These are phyloP conservation scores for Peromyscus polionotus DNA, from an alignment of 2,113 vertebrate species.

Conservation along the genomic window DNA sequence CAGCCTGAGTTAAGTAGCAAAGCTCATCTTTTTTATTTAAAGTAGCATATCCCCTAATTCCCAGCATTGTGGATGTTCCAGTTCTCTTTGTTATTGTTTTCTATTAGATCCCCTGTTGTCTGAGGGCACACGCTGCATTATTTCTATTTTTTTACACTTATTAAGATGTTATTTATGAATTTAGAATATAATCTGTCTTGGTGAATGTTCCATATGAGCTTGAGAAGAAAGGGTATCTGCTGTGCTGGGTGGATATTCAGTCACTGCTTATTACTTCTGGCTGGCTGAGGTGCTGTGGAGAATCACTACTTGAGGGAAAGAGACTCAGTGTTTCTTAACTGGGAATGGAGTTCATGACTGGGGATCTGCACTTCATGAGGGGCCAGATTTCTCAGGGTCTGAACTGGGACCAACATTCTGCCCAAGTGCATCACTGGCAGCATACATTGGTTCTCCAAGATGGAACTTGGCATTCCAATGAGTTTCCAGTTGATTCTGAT, in stretches of 20 bases:
- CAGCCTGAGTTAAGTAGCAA: neutral
- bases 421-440: slow-evolving; percentile 94
- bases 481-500: neutral
- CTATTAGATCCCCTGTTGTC: neutral
- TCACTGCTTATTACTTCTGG: too few species aligned
- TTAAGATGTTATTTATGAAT: neutral
- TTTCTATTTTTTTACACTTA: neutral
- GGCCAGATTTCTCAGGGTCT: slow-evolving; percentile 85
- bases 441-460: slow-evolving; percentile 96
- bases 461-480: neutral
- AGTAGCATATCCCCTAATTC: neutral
- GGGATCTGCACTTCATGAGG: neutral
- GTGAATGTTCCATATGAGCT: neutral
- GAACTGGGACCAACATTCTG: slow-evolving; percentile 95
- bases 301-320: neutral
- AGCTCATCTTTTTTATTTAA: neutral
- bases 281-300: neutral
- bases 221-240: neutral
- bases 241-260: neutral
- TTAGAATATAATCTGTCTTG: neutral
- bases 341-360: neutral
- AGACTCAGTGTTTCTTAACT: neutral
- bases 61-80: neutral
- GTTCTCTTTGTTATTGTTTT: neutral
- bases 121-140: neutral